Evolutionary conservation across 2,888 invertebrate genomes (phyloP).

Genomic region (Harpalus rufipes): DNA sequence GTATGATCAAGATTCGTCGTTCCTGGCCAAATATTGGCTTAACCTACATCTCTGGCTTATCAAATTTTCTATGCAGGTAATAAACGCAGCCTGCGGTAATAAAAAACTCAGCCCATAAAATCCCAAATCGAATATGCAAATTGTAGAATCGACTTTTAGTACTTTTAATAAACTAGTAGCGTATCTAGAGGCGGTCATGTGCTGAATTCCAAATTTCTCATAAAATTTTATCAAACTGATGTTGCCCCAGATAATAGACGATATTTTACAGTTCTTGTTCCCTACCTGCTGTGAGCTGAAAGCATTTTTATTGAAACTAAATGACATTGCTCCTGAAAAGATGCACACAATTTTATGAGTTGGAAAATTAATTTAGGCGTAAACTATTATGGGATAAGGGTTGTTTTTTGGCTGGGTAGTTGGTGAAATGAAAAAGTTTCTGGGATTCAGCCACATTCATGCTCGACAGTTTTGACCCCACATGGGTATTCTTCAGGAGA

Average conservation of each 20-base stretch:
- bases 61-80: conserved; percentile 47
- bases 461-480: too few relatives aligned
- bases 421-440: too few relatives aligned
- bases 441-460: too few relatives aligned
- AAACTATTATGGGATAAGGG: too few relatives aligned
- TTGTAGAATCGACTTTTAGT: conserved; percentile 34
- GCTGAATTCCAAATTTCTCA: conserved; percentile 55
- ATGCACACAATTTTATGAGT: not conserved
- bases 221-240: conserved; percentile 54
- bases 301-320: conserved; percentile 49
- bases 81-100: conserved; percentile 29
- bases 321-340: not conserved
- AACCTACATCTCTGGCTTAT: conserved; percentile 37
- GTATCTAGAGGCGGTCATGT: not conserved
- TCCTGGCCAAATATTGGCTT: conserved; percentile 18
- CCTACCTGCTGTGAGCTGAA: conserved; percentile 21
- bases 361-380: not conserved
- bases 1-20: conserved; percentile 4
- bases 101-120: conserved; percentile 22
- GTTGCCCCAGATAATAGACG: conserved; percentile 21
- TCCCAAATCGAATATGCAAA: conserved; percentile 57
- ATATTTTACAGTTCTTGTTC: conserved; percentile 10
- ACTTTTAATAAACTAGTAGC: conserved; percentile 53
- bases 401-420: too few relatives aligned
- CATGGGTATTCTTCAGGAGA: too few relatives aligned